A percentile compares a stretch with the other conserved stretches of the same genome.
phyloP scores from a whole-genome alignment of 1,140 invertebrate species.

The Drosophila nigrodunni region DNA sequence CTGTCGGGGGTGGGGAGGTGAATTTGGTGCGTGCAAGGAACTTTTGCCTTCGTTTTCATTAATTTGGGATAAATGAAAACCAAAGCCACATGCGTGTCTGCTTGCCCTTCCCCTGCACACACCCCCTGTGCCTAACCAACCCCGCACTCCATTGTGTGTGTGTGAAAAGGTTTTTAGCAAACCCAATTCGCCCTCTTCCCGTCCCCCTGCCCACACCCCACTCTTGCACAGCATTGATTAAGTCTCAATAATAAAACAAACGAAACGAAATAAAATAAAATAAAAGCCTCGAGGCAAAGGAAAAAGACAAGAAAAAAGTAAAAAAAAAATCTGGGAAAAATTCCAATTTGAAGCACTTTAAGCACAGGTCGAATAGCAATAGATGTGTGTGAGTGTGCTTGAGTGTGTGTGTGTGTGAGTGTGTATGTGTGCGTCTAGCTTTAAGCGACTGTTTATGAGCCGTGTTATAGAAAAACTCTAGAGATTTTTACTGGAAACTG shows the following conservation, averaged over 20 bases:
- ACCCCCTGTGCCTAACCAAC: neutral
- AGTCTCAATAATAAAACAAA: conserved; percentile 63
- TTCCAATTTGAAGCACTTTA: conserved; percentile 47
- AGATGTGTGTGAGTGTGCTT: neutral
- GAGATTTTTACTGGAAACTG: neutral
- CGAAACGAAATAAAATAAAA: conserved; percentile 40
- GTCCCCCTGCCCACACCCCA: neutral
- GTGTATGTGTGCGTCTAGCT: conserved; percentile 19
- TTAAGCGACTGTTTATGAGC: conserved; percentile 39
- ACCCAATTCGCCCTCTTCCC: neutral
- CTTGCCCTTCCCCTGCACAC: neutral
- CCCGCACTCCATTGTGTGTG: conserved; percentile 10
- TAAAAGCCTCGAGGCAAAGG: conserved; percentile 14
- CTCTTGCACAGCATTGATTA: conserved; percentile 48
- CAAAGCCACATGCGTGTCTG: conserved; percentile 56
- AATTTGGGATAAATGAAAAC: conserved; percentile 74
- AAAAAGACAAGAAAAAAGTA: conserved; percentile 7
- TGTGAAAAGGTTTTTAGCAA: conserved; percentile 39
- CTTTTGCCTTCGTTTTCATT: conserved; percentile 63
- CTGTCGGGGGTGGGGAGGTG: neutral
- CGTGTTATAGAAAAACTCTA: conserved; percentile 11
- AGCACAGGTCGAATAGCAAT: conserved; percentile 28
- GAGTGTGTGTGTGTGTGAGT: conserved; percentile 7
- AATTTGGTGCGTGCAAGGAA: conserved; percentile 47
- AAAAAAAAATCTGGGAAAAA: conserved; percentile 9